Conservation (phyloP, 2,797 vertebrate genomes). For the Tapirus indicus region DNA sequence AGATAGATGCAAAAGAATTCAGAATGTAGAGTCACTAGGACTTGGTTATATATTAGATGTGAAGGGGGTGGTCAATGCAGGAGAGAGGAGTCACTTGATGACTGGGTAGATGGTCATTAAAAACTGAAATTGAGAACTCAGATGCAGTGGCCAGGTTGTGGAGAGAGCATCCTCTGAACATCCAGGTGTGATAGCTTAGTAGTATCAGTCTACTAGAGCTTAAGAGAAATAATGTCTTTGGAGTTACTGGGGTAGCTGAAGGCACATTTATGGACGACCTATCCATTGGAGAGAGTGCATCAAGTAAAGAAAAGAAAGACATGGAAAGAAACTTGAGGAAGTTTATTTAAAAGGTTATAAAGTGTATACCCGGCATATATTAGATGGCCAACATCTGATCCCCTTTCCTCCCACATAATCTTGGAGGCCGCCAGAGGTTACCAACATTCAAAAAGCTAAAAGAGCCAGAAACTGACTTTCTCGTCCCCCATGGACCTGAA, state of each 20-base stretch:
- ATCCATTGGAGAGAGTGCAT: rapidly evolving
- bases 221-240: background rate
- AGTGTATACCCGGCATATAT: background rate
- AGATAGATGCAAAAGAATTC: background rate
- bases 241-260: background rate
- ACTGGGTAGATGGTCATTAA: background rate
- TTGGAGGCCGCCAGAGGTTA: background rate
- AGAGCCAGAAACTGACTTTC: background rate
- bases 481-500: background rate
- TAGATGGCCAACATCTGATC: background rate
- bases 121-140: background rate
- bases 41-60: background rate
- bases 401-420: background rate
- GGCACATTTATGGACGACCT: background rate
- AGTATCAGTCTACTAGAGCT: background rate
- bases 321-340: background rate
- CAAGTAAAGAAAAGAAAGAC: background rate
- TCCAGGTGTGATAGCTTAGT: background rate
- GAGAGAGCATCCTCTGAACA: background rate
- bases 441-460: background rate
- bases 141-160: background rate
- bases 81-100: background rate
- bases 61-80: background rate
- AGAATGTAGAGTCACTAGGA: background rate
- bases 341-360: background rate